Evolutionary conservation across 2,888 invertebrate genomes (phyloP), one percentile per base, ranked within the genome.

Genomic region (Melanophora roralis): DNA sequence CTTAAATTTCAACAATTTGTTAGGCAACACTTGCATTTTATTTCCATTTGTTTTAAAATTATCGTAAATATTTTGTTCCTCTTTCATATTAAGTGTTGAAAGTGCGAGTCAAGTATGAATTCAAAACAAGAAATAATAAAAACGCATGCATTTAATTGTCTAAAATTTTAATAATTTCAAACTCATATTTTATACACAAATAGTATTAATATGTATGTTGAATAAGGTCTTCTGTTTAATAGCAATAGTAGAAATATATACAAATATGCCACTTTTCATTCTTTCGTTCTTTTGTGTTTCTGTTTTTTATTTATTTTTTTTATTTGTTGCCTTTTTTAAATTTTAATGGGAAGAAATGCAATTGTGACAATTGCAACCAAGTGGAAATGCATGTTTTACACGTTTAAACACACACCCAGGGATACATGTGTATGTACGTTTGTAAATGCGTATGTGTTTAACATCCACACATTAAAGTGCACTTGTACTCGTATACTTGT

Each of bases 311-410:
- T 6, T 7, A 2, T 45, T 7, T 19, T 23, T 49, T 23, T 23
- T 14, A 27, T 68, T 43, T 55, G n/a, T 32, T 16, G n/a, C 9
- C 32, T 59, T 43, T 40, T 27, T 53, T 59, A n/a, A 14, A 21
- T 72, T 62, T 67, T 43, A 79, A 71, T 67, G 67, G 23, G 19
- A 75, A 72, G 75, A 75, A 85, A 86, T 85, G 85, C 84, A 86
- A 69, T 86, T 86, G 86, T 86, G 86, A 86, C 86, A 86, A 85
- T 86, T 80, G 75, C 79, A 80, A 64, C 75, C 86, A 87, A 86
- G 86, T 85, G 86, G 86, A 87, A 86, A 84, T 81, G 78, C 82
- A 81, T 78, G 79, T 78, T 78, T 60, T 77, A 79, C 72, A 79
- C 53, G 71, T 82, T 67, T 55, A 59, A 38, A 59, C 45, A 64